Evolutionary conservation across 2,888 invertebrate species (phyloP).

Genomic region (Heliconius sara): DNA sequence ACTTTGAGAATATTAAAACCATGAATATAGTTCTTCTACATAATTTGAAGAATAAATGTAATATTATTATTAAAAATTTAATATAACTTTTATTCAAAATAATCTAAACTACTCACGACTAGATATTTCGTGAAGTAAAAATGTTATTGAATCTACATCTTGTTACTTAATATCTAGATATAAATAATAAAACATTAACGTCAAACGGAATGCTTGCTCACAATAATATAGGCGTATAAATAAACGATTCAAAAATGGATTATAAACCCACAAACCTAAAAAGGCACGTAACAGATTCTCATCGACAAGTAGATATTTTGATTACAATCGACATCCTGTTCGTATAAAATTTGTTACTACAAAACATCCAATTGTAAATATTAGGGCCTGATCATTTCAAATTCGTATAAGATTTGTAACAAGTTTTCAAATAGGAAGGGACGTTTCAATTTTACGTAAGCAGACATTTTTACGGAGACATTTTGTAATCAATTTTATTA

Average conservation of each 20-base stretch:
- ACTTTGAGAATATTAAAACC: slow-evolving; percentile 19
- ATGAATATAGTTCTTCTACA: background rate
- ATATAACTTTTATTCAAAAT: slow-evolving; percentile 24
- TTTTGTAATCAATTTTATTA: background rate
- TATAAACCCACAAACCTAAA: slow-evolving; percentile 24
- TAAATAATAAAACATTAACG: slow-evolving; percentile 30
- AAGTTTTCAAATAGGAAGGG: slow-evolving; percentile 16
- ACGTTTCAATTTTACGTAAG: slow-evolving; percentile 20
- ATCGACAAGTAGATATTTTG: background rate
- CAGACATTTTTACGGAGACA: background rate
- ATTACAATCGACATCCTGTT: background rate
- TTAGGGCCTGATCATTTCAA: slow-evolving; percentile 20
- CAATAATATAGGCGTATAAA: slow-evolving; percentile 18
- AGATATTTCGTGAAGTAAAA: slow-evolving; percentile 53
- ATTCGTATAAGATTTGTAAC: slow-evolving; percentile 11
- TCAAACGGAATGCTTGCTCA: slow-evolving; percentile 42
- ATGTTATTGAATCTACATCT: slow-evolving; percentile 34
- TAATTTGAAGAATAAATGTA: slow-evolving; percentile 23
- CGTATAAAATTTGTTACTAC: background rate
- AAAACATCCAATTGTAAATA: slow-evolving; percentile 2
- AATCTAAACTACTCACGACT: slow-evolving; percentile 56
- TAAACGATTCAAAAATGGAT: slow-evolving; percentile 31
- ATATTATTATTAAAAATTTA: slow-evolving; percentile 7
- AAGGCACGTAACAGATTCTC: slow-evolving; percentile 34
- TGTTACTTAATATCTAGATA: slow-evolving; percentile 34